Percentiles rank a stretch among this genome's conserved stretches.
Evolutionary conservation across 1,140 invertebrate species (phyloP).

Genomic region (Sarcophaga bullata): DNA sequence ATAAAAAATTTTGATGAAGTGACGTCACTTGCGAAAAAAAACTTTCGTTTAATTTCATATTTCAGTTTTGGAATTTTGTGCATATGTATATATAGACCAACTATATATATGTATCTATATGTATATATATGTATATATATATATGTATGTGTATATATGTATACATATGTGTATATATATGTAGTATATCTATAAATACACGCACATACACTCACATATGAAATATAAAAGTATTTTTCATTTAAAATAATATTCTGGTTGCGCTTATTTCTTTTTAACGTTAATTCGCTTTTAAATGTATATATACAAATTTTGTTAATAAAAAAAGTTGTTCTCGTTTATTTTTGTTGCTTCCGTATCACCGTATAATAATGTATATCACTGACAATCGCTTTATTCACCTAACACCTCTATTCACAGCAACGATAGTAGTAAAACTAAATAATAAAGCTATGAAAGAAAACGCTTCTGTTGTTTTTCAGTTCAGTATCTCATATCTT

Average conservation of each 20-base stretch:
- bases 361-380: background rate
- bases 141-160: too few relatives aligned
- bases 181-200: too few relatives aligned
- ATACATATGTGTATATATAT: too few relatives aligned
- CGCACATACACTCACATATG: too few relatives aligned
- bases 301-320: conserved; percentile 5
- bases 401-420: conserved; percentile 17
- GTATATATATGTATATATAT: background rate
- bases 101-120: background rate
- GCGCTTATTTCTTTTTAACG: conserved; percentile 2
- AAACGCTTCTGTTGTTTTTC: background rate
- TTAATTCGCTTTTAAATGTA: background rate
- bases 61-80: background rate
- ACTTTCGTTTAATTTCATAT: background rate
- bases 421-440: conserved; percentile 34
- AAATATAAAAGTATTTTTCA: background rate
- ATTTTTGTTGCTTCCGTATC: conserved; percentile 28
- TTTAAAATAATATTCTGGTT: background rate
- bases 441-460: background rate
- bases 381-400: background rate
- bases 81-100: background rate
- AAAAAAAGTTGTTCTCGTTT: background rate
- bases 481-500: too few relatives aligned
- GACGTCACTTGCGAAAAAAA: conserved; percentile 4
- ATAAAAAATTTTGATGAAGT: background rate